phyloP scores from a whole-genome alignment of 2,797 vertebrate genomes.

The Onychomys leucogaster region DNA sequence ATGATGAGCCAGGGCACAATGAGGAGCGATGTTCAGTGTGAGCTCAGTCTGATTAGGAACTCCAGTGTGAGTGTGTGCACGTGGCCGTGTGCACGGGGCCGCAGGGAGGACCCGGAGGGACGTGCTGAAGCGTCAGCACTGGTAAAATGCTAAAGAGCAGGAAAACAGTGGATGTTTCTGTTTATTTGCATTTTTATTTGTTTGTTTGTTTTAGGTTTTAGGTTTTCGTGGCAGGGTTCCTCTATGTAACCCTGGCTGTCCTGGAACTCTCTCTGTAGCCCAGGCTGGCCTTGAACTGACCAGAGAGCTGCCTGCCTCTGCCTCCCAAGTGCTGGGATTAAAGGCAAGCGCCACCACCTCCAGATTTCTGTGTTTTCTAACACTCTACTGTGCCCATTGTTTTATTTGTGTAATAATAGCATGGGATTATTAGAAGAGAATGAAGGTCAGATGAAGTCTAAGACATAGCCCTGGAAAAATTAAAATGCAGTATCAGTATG shows the following conservation, averaged over 20 bases:
- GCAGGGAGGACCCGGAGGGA: neutral
- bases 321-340: neutral
- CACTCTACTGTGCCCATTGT: neutral
- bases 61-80: neutral
- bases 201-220: neutral
- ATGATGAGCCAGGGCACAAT: neutral
- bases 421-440: conserved; percentile 38
- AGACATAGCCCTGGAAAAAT: neutral
- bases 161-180: neutral
- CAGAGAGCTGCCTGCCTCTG: neutral
- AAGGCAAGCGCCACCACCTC: neutral
- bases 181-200: conserved; percentile 1
- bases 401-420: conserved; percentile 40
- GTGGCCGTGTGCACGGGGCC: neutral
- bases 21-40: neutral
- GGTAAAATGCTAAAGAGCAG: neutral
- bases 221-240: neutral
- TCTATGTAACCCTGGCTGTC: neutral
- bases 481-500: neutral
- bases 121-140: neutral
- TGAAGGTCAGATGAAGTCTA: neutral
- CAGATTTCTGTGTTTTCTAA: neutral
- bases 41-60: conserved; percentile 12
- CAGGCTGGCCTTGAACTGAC: neutral
- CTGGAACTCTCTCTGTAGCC: neutral